Evolutionary conservation across 2,113 vertebrate species (phyloP).

Genomic region (Coturnix japonica): DNA sequence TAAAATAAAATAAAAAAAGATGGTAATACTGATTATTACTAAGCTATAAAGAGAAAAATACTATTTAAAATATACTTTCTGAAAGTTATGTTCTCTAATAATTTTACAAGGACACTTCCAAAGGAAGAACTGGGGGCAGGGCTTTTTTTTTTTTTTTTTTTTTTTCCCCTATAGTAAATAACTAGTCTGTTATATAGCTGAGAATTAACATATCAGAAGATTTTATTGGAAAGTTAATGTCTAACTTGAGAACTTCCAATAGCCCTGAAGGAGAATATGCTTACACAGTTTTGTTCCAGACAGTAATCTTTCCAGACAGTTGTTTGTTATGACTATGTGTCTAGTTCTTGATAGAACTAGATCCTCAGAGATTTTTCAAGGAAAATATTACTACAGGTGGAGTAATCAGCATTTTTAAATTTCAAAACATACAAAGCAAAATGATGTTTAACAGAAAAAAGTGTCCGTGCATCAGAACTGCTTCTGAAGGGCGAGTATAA

Average conservation of each 20-base stretch:
- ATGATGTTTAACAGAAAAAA: background rate
- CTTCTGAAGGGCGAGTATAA: background rate
- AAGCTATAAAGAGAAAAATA: background rate
- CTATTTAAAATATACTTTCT: background rate
- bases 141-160: background rate
- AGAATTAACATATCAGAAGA: background rate
- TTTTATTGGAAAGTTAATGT: background rate
- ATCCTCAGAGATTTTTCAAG: background rate
- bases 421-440: background rate
- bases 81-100: background rate
- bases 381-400: background rate
- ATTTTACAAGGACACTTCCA: background rate
- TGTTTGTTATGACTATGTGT: background rate
- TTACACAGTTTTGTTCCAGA: background rate
- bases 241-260: background rate
- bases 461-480: background rate
- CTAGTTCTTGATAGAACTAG: background rate
- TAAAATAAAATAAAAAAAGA: too few species aligned
- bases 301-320: background rate
- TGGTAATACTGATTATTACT: background rate
- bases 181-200: background rate
- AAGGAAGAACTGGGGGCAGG: background rate
- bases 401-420: background rate
- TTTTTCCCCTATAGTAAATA: background rate
- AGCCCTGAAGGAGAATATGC: background rate